Evolutionary conservation across 2,113 vertebrate genomes (phyloP).

Genomic region (Silurus glanis): DNA sequence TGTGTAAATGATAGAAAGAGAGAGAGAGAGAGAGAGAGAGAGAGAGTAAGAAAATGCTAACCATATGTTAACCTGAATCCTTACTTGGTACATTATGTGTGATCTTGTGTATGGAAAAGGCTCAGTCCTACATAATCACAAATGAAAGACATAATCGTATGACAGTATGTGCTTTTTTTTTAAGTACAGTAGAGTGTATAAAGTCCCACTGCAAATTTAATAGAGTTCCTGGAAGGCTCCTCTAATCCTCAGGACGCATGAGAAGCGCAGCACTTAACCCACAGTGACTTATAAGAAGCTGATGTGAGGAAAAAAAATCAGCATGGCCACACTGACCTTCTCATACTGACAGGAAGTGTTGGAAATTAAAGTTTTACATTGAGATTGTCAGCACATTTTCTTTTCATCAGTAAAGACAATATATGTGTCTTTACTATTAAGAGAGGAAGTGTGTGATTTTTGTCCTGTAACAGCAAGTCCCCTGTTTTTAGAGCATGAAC

Average conservation of each 20-base stretch:
- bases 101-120: too few relatives aligned
- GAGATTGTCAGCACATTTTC: conserved; percentile 63
- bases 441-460: conserved; percentile 54
- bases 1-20: too few relatives aligned
- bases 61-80: too few relatives aligned
- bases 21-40: too few relatives aligned
- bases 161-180: background rate
- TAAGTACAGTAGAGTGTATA: background rate
- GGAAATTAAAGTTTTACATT: conserved; percentile 18
- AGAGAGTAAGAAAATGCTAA: too few relatives aligned
- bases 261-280: conserved; percentile 22
- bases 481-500: background rate
- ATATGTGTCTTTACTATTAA: conserved; percentile 16
- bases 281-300: background rate
- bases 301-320: conserved; percentile 33
- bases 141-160: background rate
- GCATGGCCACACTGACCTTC: background rate
- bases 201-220: background rate
- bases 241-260: conserved; percentile 6
- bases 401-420: conserved; percentile 36
- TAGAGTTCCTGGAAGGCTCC: background rate
- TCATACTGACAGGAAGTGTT: conserved; percentile 43
- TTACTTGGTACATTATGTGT: too few relatives aligned
- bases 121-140: background rate
- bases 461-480: conserved; percentile 17